Conservation (phyloP, 2,113 vertebrate genomes). For the Hyla sarda region DNA sequence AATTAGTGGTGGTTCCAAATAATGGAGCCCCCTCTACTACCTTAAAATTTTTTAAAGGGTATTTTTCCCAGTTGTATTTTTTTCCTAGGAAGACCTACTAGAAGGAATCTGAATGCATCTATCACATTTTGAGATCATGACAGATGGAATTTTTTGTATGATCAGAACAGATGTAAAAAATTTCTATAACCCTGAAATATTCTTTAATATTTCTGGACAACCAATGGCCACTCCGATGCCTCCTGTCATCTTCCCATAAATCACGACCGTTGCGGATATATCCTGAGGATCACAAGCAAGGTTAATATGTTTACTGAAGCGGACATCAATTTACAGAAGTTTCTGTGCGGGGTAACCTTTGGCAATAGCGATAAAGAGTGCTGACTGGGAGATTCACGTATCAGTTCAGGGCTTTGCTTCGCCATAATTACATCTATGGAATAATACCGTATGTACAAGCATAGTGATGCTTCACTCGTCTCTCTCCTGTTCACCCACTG, state of each 20-base stretch:
- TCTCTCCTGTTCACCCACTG: neutral
- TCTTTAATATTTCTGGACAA: too few relatives aligned
- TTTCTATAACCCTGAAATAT: too few relatives aligned
- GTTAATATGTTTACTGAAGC: slow-evolving; percentile 11
- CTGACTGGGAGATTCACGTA: neutral
- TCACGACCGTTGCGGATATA: slow-evolving; percentile 15
- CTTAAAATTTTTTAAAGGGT: too few relatives aligned
- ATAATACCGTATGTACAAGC: slow-evolving; percentile 21
- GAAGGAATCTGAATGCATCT: too few relatives aligned
- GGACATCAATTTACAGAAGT: slow-evolving; percentile 40
- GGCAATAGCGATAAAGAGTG: slow-evolving; percentile 7
- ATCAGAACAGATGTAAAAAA: too few relatives aligned
- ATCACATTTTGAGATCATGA: too few relatives aligned
- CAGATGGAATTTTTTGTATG: too few relatives aligned
- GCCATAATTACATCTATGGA: slow-evolving; percentile 30
- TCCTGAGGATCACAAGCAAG: neutral
- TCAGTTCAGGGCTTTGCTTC: neutral
- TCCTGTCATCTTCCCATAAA: neutral
- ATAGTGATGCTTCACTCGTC: neutral
- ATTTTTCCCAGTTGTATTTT: too few relatives aligned
- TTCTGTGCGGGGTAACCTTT: neutral
- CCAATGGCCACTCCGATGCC: neutral
- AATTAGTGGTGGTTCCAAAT: too few relatives aligned
- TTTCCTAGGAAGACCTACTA: too few relatives aligned
- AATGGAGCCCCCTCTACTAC: too few relatives aligned